Percentiles rank a stretch among this genome's conserved stretches.
Conservation (phyloP, 2,113 vertebrate species). For the Oceanites oceanicus region DNA sequence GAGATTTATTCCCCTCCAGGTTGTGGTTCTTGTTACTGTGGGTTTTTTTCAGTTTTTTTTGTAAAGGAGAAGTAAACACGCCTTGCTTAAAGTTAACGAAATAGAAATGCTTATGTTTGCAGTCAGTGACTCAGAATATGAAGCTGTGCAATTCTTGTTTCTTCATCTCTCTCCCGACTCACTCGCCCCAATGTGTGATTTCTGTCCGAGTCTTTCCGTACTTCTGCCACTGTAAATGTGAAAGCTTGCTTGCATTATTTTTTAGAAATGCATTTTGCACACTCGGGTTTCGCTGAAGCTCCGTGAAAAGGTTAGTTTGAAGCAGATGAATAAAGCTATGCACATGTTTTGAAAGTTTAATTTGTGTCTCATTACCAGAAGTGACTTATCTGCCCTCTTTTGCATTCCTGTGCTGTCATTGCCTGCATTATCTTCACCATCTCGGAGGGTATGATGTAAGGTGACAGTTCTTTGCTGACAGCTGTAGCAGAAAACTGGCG, state of each 20-base stretch:
- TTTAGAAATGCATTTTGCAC: slow-evolving; percentile 81
- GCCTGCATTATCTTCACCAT: slow-evolving; percentile 59
- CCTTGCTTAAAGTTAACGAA: slow-evolving; percentile 34
- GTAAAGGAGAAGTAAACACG: slow-evolving; percentile 19
- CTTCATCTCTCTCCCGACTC: slow-evolving; percentile 17
- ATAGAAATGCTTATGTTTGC: slow-evolving; percentile 62
- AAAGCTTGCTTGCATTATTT: slow-evolving; percentile 77
- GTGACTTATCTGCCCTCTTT: slow-evolving; percentile 69
- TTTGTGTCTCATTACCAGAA: slow-evolving; percentile 80
- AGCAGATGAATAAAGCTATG: slow-evolving; percentile 82
- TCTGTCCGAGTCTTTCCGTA: slow-evolving; percentile 65
- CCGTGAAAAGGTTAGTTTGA: slow-evolving; percentile 73
- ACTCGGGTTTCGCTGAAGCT: slow-evolving; percentile 73
- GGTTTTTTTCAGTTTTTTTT: background rate
- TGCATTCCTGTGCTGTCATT: slow-evolving; percentile 64
- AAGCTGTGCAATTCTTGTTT: slow-evolving; percentile 68
- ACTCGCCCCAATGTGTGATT: slow-evolving; percentile 50
- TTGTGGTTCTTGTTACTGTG: slow-evolving; percentile 24
- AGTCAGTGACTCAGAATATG: slow-evolving; percentile 60
- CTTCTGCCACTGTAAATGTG: slow-evolving; percentile 75
- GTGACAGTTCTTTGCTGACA: slow-evolving; percentile 64
- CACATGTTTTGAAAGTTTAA: slow-evolving; percentile 78
- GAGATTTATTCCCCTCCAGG: slow-evolving; percentile 42
- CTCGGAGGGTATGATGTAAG: slow-evolving; percentile 57
- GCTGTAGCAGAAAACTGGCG: slow-evolving; percentile 67